phyloP scores from a whole-genome alignment of 2,113 vertebrate genomes.

The Cyanoramphus novaezelandiae region DNA sequence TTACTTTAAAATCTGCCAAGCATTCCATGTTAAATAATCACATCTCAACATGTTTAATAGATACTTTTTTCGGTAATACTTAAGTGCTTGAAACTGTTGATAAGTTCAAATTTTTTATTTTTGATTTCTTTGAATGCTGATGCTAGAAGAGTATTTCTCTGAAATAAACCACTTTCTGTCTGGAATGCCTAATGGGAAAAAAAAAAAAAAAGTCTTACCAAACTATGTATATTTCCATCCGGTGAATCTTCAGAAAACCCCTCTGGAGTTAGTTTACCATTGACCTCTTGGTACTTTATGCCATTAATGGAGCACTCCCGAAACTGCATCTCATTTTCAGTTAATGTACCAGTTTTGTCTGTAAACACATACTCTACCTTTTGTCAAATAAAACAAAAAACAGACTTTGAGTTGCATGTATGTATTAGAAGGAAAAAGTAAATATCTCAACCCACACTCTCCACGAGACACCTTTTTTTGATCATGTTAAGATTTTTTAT shows the following conservation, averaged over 20 bases:
- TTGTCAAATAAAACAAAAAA: background rate
- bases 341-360: constrained; percentile 96
- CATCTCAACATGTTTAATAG: background rate
- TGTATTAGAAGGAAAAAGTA: background rate
- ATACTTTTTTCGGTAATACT: background rate
- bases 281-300: constrained; percentile 93
- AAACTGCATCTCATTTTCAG: constrained; percentile 99
- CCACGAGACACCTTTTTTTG: background rate
- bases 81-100: background rate
- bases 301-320: constrained; percentile 96
- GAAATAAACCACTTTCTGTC: background rate
- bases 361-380: constrained; percentile 98
- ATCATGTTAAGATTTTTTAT: background rate
- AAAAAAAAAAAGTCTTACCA: constrained; percentile 73
- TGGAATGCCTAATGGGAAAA: background rate
- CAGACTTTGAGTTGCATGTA: background rate
- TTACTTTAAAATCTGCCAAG: background rate
- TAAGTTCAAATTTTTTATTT: background rate
- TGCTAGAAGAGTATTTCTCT: background rate
- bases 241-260: constrained; percentile 87
- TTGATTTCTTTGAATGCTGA: background rate
- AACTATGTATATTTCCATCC: constrained; percentile 74
- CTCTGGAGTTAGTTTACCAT: constrained; percentile 89
- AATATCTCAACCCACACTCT: background rate
- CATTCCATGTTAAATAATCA: background rate